A percentile compares a stretch with the other conserved stretches of the same genome.
These are phyloP conservation scores for Epizoanthus scotinus DNA, from an alignment of 92 coral and sea anemone genomes.

Conservation along the genomic window DNA sequence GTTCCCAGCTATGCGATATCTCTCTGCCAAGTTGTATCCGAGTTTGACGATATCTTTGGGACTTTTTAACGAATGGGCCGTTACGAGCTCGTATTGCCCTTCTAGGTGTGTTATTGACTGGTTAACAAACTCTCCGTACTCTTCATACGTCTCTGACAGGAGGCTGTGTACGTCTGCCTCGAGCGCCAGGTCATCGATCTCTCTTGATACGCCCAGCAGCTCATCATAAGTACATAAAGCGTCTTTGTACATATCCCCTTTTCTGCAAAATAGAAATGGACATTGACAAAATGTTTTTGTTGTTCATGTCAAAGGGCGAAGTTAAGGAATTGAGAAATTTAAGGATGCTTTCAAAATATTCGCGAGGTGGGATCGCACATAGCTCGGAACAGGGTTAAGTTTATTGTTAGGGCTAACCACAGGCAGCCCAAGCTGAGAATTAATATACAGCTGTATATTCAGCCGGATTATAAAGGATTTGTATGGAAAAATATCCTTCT, in stretches of 20 bases:
- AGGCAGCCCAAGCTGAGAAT: no score
- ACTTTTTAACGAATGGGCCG: background rate
- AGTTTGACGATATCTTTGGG: background rate
- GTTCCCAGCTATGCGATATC: background rate
- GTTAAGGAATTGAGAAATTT: no score
- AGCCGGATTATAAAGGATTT: no score
- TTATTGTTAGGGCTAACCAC: no score
- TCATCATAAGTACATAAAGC: slow-evolving; percentile 9
- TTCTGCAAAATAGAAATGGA: background rate
- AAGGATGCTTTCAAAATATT: no score
- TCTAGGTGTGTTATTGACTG: slow-evolving; percentile 6
- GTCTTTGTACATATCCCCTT: slow-evolving; percentile 9
- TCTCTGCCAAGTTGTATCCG: slow-evolving; percentile 9
- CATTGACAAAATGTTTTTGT: background rate
- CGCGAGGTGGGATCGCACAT: no score
- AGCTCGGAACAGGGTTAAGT: no score
- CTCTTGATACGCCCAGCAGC: slow-evolving; percentile 18
- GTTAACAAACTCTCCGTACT: slow-evolving; percentile 19
- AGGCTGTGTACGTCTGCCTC: slow-evolving; percentile 16
- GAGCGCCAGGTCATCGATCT: slow-evolving; percentile 4
- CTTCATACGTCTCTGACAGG: slow-evolving; percentile 24
- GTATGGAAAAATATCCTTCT: no score
- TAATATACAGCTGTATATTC: no score
- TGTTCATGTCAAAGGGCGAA: no score
- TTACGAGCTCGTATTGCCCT: background rate